Conservation (phyloP, 2,113 vertebrate genomes). For the Nycticryphes semicollaris region DNA sequence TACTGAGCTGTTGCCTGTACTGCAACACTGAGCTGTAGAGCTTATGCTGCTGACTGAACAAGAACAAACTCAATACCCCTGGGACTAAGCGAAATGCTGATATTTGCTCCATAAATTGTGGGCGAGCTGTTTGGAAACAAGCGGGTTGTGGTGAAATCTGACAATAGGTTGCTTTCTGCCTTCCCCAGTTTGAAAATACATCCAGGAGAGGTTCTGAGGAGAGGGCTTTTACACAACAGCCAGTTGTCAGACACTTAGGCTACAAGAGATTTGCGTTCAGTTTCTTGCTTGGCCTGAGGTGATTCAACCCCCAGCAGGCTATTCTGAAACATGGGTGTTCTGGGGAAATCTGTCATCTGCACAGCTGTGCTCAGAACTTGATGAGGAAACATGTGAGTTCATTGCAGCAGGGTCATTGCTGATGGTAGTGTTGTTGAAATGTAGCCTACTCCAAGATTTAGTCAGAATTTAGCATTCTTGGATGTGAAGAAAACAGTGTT, state of each 20-base stretch:
- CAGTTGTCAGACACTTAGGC: not conserved
- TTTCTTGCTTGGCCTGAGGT: not conserved
- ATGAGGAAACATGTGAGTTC: not conserved
- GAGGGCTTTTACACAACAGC: not conserved
- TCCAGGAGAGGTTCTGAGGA: not conserved
- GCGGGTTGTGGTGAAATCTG: not conserved
- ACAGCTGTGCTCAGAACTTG: not conserved
- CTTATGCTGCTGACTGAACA: not conserved
- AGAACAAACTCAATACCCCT: not conserved
- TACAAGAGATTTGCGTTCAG: not conserved
- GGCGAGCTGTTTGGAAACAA: not conserved
- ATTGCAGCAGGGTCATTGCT: not conserved
- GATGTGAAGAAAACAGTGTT: not conserved
- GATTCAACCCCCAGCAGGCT: not conserved
- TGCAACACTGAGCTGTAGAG: not conserved
- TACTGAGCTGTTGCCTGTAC: not conserved
- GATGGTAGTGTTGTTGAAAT: not conserved
- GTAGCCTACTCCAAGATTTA: not conserved
- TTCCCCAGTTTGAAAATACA: not conserved
- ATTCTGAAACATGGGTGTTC: not conserved
- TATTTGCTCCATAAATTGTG: not conserved
- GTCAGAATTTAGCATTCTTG: not conserved
- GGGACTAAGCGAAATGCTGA: not conserved
- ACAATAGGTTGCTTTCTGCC: not conserved
- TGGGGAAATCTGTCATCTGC: not conserved